Conservation (phyloP, 2,797 vertebrate genomes). For the Anableps anableps region DNA sequence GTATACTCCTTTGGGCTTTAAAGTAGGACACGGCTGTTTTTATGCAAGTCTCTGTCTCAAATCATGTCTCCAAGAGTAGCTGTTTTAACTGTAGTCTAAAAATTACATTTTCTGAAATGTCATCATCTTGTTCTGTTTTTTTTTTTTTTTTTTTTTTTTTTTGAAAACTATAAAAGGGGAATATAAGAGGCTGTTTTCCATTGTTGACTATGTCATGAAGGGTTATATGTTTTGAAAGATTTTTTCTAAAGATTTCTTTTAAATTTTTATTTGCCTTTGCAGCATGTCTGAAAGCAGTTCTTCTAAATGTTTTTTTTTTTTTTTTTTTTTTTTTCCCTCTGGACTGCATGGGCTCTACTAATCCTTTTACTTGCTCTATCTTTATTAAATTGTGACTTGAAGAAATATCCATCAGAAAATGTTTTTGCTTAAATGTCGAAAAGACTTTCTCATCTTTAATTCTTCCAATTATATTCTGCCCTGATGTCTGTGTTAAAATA, state of each 20-base stretch:
- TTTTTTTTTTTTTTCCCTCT: too few relatives aligned
- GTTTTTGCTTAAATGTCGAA: neutral
- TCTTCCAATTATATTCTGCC: neutral
- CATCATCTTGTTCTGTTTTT: neutral
- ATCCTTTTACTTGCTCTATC: neutral
- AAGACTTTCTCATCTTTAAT: neutral
- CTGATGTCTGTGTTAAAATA: neutral
- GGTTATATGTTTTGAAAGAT: neutral
- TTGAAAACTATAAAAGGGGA: neutral
- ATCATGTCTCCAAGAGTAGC: neutral
- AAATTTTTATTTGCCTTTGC: neutral
- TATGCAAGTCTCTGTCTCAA: neutral
- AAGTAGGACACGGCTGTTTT: neutral
- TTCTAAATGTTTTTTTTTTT: neutral
- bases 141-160: neutral
- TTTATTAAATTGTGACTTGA: neutral
- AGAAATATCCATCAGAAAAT: neutral
- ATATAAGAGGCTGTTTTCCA: neutral
- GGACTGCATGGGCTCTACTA: neutral
- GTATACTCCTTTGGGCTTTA: conserved; percentile 6
- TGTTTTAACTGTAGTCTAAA: neutral
- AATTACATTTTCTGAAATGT: neutral
- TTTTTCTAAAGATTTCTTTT: neutral
- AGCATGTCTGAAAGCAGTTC: neutral
- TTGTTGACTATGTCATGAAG: neutral